Conservation (phyloP, 37 sponge, comb jelly and placozoan genomes). For the Halichondria panicea region DNA sequence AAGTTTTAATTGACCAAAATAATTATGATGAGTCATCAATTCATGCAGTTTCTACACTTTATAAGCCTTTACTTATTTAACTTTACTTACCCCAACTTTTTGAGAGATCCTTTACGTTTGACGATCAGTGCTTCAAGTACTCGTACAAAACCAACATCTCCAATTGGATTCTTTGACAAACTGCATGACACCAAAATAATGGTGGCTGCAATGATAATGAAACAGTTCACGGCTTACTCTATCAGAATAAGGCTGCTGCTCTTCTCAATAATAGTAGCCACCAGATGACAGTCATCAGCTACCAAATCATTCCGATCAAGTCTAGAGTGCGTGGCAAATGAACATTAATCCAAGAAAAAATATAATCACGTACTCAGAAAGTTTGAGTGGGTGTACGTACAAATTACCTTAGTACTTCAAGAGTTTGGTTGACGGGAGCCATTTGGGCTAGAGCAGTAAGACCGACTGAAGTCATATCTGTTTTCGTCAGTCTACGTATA, state of each 20-base stretch:
- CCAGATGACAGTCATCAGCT: constrained; percentile 1
- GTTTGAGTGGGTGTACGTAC: neutral
- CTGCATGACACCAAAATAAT: no score
- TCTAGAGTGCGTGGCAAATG: neutral
- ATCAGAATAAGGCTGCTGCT: neutral
- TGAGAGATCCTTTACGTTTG: constrained; percentile 3
- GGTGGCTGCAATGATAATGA: no score
- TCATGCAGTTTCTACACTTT: no score
- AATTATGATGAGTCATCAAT: no score
- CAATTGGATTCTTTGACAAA: constrained; percentile 36
- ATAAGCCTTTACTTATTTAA: no score
- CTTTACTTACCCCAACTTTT: constrained; percentile 37
- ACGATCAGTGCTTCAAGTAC: constrained; percentile 29
- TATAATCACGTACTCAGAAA: neutral
- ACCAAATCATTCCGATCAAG: constrained; percentile 18
- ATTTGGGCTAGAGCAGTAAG: neutral
- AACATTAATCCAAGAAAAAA: no score
- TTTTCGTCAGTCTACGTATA: constrained; percentile 12
- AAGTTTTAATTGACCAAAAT: no score
- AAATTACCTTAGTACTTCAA: constrained; percentile 24
- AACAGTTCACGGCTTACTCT: constrained; percentile 41
- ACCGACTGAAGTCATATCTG: constrained; percentile 1
- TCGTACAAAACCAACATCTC: constrained; percentile 23
- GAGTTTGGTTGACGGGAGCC: neutral
- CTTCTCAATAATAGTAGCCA: constrained; percentile 1